A percentile compares a stretch with the other conserved stretches of the same genome.
Evolutionary conservation across 2,888 invertebrate genomes (phyloP).

Genomic region (Tigriopus californicus): DNA sequence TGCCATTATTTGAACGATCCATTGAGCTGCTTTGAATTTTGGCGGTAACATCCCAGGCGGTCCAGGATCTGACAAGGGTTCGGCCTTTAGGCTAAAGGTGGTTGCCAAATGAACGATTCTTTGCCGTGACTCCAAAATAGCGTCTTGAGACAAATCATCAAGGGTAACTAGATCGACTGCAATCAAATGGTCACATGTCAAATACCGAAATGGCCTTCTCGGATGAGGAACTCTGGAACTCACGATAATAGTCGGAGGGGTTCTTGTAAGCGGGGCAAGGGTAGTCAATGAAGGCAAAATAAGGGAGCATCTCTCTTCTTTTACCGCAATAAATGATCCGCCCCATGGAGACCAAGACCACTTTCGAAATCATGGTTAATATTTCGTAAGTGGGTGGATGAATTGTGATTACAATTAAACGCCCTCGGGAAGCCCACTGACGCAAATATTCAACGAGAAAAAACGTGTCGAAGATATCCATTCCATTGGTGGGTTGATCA

Average conservation of each 20-base stretch:
- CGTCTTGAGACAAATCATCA: slow-evolving; percentile 80
- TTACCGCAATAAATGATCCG: slow-evolving; percentile 77
- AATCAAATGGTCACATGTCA: too few species aligned
- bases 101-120: slow-evolving; percentile 75
- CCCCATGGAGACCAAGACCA: slow-evolving; percentile 69
- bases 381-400: slow-evolving; percentile 91
- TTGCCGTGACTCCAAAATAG: slow-evolving; percentile 81
- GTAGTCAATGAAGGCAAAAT: slow-evolving; percentile 75
- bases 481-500: slow-evolving; percentile 68
- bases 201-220: too few species aligned
- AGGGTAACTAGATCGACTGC: slow-evolving; percentile 79
- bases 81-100: slow-evolving; percentile 49
- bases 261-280: slow-evolving; percentile 92
- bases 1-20: slow-evolving; percentile 49
- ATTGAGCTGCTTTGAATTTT: slow-evolving; percentile 42
- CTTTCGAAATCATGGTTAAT: slow-evolving; percentile 73
- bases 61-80: slow-evolving; percentile 45
- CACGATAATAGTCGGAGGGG: slow-evolving; percentile 76
- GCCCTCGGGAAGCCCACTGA: slow-evolving; percentile 52
- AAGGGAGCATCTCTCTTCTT: slow-evolving; percentile 71
- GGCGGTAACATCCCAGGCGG: slow-evolving; percentile 57
- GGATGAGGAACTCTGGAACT: slow-evolving; percentile 17
- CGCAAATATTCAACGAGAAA: slow-evolving; percentile 81
- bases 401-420: slow-evolving; percentile 48
- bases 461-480: slow-evolving; percentile 90